These are phyloP conservation scores for Propithecus coquereli DNA, from an alignment of 2,113 vertebrate species.

Conservation along the genomic window DNA sequence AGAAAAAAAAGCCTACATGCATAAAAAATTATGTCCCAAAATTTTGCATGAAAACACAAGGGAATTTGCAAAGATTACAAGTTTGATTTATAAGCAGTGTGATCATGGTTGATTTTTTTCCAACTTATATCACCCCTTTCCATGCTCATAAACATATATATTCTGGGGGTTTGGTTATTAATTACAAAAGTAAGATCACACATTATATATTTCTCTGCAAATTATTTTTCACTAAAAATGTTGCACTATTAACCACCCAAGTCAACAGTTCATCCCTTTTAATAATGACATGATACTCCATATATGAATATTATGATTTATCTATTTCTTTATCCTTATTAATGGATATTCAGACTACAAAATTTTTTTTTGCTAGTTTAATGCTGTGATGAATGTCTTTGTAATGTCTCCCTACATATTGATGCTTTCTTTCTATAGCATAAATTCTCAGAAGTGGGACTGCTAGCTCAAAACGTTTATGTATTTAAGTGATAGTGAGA, in stretches of 20 bases:
- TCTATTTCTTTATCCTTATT: neutral
- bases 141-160: neutral
- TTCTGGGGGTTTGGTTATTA: neutral
- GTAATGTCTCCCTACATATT: neutral
- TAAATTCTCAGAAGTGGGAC: neutral
- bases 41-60: neutral
- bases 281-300: neutral
- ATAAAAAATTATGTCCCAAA: neutral
- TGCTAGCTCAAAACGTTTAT: neutral
- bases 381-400: neutral
- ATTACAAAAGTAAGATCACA: neutral
- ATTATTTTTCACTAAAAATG: conserved; percentile 32
- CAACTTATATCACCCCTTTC: neutral
- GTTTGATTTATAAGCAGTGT: neutral
- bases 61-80: neutral
- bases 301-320: neutral
- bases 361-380: neutral
- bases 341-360: neutral
- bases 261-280: neutral
- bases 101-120: neutral
- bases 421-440: neutral
- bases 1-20: neutral
- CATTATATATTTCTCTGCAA: neutral
- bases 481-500: neutral
- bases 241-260: neutral